Evolutionary conservation across 2,113 vertebrate genomes (phyloP).

Genomic region (Brachypodius melanocephalos): DNA sequence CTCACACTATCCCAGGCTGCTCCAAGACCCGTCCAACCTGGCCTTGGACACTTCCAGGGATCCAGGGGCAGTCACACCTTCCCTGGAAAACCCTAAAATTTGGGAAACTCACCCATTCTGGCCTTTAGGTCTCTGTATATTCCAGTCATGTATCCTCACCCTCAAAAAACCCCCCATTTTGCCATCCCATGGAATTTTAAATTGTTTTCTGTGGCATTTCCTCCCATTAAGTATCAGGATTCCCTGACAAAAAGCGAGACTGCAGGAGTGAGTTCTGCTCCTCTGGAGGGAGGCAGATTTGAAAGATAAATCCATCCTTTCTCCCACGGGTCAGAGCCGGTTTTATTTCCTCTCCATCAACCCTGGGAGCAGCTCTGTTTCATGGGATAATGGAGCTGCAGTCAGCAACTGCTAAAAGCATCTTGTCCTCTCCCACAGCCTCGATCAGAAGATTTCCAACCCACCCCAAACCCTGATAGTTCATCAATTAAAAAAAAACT

Average conservation of each 20-base stretch:
- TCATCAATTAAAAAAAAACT: not conserved
- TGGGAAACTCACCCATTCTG: not conserved
- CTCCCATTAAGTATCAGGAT: rapidly evolving
- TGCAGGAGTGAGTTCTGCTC: not conserved
- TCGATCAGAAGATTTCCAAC: rapidly evolving
- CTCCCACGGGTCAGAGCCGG: rapidly evolving
- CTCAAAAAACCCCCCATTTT: not conserved
- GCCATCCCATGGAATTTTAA: not conserved
- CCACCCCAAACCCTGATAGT: not conserved
- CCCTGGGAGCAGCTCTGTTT: not conserved
- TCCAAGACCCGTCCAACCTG: not conserved
- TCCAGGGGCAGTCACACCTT: not conserved
- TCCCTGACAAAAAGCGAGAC: rapidly evolving
- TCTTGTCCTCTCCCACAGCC: not conserved
- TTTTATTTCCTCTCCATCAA: not conserved
- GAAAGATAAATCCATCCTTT: not conserved
- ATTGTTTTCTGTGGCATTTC: not conserved
- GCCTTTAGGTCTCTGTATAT: not conserved
- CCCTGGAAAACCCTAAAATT: not conserved
- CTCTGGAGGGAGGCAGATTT: rapidly evolving
- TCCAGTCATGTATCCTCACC: rapidly evolving
- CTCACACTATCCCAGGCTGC: not conserved
- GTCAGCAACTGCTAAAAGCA: not conserved
- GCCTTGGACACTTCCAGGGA: not conserved
- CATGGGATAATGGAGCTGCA: not conserved